phyloP scores from a whole-genome alignment of 1,140 invertebrate species.

The Holcopasites calliopsidis region DNA sequence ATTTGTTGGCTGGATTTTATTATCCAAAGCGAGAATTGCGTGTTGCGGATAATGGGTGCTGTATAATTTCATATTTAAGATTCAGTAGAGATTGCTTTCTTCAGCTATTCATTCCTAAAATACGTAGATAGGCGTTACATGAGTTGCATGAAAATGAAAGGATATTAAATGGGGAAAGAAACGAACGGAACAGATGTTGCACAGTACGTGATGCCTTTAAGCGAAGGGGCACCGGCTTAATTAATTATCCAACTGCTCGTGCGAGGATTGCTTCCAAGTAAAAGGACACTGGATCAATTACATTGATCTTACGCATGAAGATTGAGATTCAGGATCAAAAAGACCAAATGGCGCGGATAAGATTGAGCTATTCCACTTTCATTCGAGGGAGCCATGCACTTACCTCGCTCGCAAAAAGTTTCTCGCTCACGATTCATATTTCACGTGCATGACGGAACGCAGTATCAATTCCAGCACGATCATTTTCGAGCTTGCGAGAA shows the following conservation, averaged over 20 bases:
- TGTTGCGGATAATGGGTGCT: too few species aligned
- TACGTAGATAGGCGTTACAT: background rate
- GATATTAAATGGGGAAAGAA: background rate
- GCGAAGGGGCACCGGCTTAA: background rate
- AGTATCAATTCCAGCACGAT: slow-evolving; percentile 61
- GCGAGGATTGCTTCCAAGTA: too few species aligned
- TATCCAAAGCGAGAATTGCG: too few species aligned
- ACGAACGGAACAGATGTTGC: too few species aligned
- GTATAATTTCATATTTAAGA: background rate
- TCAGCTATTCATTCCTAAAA: background rate
- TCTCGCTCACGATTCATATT: slow-evolving; percentile 29
- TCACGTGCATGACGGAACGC: slow-evolving; percentile 30
- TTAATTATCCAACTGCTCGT: background rate
- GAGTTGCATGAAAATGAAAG: background rate
- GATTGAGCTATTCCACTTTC: slow-evolving; percentile 4
- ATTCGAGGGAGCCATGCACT: background rate
- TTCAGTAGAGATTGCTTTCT: background rate
- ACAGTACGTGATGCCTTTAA: background rate
- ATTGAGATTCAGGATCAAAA: too few species aligned
- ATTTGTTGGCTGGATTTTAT: too few species aligned
- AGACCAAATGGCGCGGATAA: too few species aligned
- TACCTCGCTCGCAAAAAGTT: background rate
- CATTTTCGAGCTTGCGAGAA: slow-evolving; percentile 71
- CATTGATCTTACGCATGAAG: background rate
- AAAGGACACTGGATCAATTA: background rate